These are phyloP conservation scores for Crocodylus rhombifer DNA, from an alignment of 2,797 vertebrate genomes.

Conservation along the genomic window DNA sequence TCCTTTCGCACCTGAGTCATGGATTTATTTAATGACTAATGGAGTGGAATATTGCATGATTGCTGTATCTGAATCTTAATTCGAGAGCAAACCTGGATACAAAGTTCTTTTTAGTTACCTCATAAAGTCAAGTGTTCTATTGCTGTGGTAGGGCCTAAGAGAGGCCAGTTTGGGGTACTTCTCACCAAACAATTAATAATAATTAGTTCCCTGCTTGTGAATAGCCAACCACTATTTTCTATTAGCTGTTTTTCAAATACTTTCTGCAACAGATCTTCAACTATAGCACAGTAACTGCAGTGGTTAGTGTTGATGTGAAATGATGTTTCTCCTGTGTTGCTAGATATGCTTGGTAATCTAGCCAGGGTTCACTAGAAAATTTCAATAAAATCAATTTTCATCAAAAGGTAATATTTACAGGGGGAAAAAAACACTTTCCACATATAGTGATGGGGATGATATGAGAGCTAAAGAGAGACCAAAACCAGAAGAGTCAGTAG, in stretches of 20 bases:
- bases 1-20: constrained; percentile 48
- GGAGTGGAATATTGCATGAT: constrained; percentile 63
- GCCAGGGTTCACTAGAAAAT: no score
- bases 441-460: no score
- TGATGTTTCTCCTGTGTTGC: no score
- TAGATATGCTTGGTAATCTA: no score
- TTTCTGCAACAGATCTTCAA: background rate
- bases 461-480: no score
- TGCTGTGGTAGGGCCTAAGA: background rate
- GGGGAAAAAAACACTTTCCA: no score
- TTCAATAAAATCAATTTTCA: no score
- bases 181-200: background rate
- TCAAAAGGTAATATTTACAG: no score
- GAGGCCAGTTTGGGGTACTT: background rate
- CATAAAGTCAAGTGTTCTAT: constrained; percentile 29
- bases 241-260: background rate
- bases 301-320: background rate
- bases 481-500: no score
- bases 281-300: background rate
- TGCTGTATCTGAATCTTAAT: constrained; percentile 52
- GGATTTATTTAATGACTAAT: constrained; percentile 49
- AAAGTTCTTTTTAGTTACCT: constrained; percentile 49
- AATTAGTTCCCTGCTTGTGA: background rate
- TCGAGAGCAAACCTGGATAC: constrained; percentile 65
- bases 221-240: background rate